These are phyloP conservation scores for Teleogryllus occipitalis DNA, from an alignment of 1,140 invertebrate species.

Conservation along the genomic window DNA sequence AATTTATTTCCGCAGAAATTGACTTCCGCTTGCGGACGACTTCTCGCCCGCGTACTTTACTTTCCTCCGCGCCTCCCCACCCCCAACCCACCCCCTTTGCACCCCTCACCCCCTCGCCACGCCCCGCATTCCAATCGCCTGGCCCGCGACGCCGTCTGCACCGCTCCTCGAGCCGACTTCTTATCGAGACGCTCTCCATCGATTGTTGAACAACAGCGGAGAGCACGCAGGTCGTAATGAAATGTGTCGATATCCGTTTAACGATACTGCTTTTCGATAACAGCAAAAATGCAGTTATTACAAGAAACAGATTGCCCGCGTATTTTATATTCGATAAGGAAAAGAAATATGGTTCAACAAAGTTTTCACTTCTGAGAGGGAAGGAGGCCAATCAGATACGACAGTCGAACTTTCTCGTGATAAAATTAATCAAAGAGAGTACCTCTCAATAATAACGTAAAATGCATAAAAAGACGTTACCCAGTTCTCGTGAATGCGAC, in stretches of 20 bases:
- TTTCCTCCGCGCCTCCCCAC: too few species aligned
- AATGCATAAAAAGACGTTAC: too few species aligned
- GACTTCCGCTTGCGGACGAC: not conserved
- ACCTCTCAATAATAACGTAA: too few species aligned
- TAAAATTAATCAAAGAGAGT: too few species aligned
- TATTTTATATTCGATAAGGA: not conserved
- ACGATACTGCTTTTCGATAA: not conserved
- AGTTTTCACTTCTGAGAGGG: too few species aligned
- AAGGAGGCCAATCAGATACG: too few species aligned
- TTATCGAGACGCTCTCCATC: not conserved
- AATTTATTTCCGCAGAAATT: not conserved
- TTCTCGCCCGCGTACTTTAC: too few species aligned
- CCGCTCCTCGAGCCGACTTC: not conserved
- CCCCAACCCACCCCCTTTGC: too few species aligned
- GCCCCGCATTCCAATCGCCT: not conserved
- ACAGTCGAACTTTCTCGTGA: too few species aligned
- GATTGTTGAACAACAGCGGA: not conserved
- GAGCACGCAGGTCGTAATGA: not conserved
- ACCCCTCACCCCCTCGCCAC: not conserved
- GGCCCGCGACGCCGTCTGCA: not conserved
- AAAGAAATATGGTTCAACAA: not conserved
- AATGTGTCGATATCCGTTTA: not conserved
- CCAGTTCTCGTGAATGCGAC: too few species aligned
- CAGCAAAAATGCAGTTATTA: not conserved
- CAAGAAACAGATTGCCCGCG: not conserved